These are phyloP conservation scores for Acleris literana DNA, from an alignment of 2,888 invertebrate species.

Conservation along the genomic window DNA sequence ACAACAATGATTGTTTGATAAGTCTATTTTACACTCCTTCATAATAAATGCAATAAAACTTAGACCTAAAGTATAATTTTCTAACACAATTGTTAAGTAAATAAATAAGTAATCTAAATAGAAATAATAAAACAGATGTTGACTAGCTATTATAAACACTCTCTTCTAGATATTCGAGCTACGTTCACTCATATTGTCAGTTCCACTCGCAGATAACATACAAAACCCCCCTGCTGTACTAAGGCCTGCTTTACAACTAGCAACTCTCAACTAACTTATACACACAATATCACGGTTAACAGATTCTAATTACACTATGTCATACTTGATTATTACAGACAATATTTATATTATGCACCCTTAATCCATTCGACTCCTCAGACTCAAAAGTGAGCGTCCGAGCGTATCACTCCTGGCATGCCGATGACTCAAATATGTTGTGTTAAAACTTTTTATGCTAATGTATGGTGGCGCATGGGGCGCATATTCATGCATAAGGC, in stretches of 20 bases:
- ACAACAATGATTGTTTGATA: conserved; percentile 48
- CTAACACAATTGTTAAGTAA: conserved; percentile 49
- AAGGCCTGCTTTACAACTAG: conserved; percentile 29
- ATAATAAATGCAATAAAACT: conserved; percentile 58
- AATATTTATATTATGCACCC: conserved; percentile 7
- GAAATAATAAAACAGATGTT: conserved; percentile 52
- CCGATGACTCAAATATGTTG: too few relatives aligned
- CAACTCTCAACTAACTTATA: conserved; percentile 23
- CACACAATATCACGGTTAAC: conserved; percentile 30
- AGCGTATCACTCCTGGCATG: too few relatives aligned
- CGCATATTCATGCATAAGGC: too few relatives aligned
- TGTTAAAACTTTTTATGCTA: too few relatives aligned
- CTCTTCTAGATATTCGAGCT: conserved; percentile 27
- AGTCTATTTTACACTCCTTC: conserved; percentile 66
- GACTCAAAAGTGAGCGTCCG: too few relatives aligned
- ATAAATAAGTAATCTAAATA: conserved; percentile 48
- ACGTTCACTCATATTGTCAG: conserved; percentile 34
- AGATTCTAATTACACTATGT: conserved; percentile 25
- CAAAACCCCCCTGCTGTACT: conserved; percentile 27
- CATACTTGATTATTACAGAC: conserved; percentile 29
- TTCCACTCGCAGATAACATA: conserved; percentile 34
- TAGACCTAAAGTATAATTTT: conserved; percentile 45
- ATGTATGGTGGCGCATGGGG: too few relatives aligned
- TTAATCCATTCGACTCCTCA: too few relatives aligned
- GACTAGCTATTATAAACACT: conserved; percentile 60